Conservation (phyloP, 2,797 vertebrate species). For the Meda fulgida region DNA sequence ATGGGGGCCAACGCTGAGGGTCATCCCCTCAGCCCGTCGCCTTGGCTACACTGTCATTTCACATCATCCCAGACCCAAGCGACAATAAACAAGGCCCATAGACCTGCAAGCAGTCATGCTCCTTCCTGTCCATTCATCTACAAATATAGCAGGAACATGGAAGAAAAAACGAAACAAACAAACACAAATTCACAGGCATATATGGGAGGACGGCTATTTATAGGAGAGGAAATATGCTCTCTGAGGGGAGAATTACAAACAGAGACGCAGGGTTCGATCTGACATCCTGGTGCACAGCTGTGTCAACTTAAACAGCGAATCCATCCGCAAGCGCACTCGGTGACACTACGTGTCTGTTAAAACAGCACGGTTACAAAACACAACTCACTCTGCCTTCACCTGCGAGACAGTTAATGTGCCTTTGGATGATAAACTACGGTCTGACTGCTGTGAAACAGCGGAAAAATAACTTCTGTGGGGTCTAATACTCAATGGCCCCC, state of each 20-base stretch:
- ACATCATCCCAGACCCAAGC: slow-evolving; percentile 44
- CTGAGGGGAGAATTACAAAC: slow-evolving; percentile 80
- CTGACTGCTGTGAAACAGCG: not conserved
- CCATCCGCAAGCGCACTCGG: slow-evolving; percentile 56
- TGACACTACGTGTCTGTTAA: slow-evolving; percentile 17
- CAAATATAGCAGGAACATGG: slow-evolving; percentile 62
- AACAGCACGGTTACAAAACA: slow-evolving; percentile 19
- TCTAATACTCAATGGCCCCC: not conserved
- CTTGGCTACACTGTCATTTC: slow-evolving; percentile 45
- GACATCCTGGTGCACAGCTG: slow-evolving; percentile 85
- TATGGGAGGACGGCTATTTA: slow-evolving; percentile 72
- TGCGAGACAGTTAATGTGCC: not conserved
- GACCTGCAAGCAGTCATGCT: slow-evolving; percentile 53
- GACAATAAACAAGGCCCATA: slow-evolving; percentile 52
- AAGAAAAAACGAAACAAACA: slow-evolving; percentile 55
- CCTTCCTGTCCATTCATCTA: slow-evolving; percentile 63
- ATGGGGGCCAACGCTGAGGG: slow-evolving; percentile 12
- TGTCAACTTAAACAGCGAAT: slow-evolving; percentile 81
- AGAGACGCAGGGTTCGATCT: slow-evolving; percentile 75
- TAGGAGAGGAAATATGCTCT: slow-evolving; percentile 78
- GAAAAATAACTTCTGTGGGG: not conserved
- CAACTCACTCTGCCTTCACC: not conserved
- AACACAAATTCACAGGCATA: slow-evolving; percentile 70
- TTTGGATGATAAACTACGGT: not conserved
- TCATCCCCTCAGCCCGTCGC: slow-evolving; percentile 43